phyloP scores from a whole-genome alignment of 2,888 invertebrate species.

The Dorcus parallelipipedus region DNA sequence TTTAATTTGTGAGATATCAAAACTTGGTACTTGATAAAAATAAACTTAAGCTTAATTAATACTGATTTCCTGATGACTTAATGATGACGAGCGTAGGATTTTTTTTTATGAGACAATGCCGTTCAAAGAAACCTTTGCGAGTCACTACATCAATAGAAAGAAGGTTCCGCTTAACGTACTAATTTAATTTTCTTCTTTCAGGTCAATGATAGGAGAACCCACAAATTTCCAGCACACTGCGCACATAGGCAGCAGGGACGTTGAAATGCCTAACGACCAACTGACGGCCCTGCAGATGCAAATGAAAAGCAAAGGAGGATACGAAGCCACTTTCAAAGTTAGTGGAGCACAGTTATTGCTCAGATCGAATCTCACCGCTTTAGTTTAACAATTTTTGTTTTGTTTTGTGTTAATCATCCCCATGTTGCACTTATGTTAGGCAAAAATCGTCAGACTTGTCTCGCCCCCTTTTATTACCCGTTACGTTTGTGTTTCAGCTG shows the following conservation, averaged over 20 bases:
- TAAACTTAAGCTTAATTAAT: no score
- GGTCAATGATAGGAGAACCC: constrained; percentile 94
- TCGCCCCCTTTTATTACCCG: no score
- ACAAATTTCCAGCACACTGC: constrained; percentile 95
- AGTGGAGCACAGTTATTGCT: constrained; percentile 5
- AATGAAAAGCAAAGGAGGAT: constrained; percentile 96
- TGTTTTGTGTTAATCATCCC: not conserved
- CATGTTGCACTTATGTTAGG: not conserved
- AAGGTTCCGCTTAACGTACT: no score
- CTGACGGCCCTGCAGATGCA: constrained; percentile 86
- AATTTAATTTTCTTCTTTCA: constrained; percentile 30
- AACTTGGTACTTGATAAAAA: no score
- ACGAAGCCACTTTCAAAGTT: constrained; percentile 58
- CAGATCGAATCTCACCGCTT: not conserved
- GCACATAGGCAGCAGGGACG: constrained; percentile 86
- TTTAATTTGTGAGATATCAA: no score
- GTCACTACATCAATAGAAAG: no score
- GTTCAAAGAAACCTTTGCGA: no score
- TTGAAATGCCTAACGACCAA: constrained; percentile 78
- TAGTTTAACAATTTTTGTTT: not conserved
- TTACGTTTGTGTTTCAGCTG: no score
- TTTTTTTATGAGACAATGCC: no score
- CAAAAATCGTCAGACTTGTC: not conserved
- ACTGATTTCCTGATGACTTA: no score
- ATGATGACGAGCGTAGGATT: no score